Evolutionary conservation across 2,113 vertebrate genomes (phyloP).

Genomic region (Protobothrops mucrosquamatus): DNA sequence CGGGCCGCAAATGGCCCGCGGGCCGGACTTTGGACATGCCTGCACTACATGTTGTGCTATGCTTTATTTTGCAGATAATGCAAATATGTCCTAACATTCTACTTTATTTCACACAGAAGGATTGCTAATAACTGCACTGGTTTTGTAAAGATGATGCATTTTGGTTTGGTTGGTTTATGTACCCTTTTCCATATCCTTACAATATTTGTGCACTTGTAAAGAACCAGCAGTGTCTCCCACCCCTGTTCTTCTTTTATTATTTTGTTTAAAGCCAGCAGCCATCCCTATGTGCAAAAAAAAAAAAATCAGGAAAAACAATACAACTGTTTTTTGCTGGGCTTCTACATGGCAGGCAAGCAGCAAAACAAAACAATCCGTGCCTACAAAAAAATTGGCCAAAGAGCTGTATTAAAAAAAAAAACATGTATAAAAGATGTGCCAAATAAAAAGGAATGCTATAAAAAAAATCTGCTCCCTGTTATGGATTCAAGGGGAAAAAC

Average conservation of each 20-base stretch:
- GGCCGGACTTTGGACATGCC: too few relatives aligned
- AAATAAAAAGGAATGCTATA: neutral
- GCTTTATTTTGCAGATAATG: neutral
- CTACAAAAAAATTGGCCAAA: neutral
- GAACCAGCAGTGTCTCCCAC: neutral
- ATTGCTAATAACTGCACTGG: neutral
- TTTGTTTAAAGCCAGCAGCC: neutral
- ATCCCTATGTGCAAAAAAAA: neutral
- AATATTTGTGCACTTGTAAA: neutral
- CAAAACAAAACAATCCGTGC: neutral
- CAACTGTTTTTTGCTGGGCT: neutral
- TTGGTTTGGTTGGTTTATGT: neutral
- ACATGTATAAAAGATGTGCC: neutral
- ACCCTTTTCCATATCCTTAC: neutral
- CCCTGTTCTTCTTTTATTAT: neutral
- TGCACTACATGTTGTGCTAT: neutral
- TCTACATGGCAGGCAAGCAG: neutral
- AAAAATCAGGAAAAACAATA: neutral
- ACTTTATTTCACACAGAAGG: neutral
- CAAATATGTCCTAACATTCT: neutral
- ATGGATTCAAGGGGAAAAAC: neutral
- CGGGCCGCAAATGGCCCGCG: too few relatives aligned
- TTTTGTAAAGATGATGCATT: neutral
- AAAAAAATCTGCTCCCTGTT: neutral
- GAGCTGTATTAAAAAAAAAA: neutral